Base-by-base conservation (phyloP, 2,113 vertebrate genomes). In the Anarrhichthys ocellatus region DNA sequence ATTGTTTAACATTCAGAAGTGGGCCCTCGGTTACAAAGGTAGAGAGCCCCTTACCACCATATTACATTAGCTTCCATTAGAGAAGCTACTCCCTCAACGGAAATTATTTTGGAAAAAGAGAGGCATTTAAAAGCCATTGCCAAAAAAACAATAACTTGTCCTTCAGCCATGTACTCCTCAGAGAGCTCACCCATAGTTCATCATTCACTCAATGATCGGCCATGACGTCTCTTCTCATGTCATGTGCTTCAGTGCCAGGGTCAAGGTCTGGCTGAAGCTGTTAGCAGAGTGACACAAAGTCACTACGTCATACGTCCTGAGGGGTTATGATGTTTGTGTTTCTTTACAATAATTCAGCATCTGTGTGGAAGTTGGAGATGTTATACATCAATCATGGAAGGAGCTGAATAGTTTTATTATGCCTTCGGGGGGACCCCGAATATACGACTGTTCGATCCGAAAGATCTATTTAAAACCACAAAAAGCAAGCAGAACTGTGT, bases 321-420 rank as follows among this genome's bases (percentile, higher is more conserved):
- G 80, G 80, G 83, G 44, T 76, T 54, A 10, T 74, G 48, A 74
- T 82, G 69, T 89, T 79, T 83, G 71, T 77, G 42, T 82, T 70
- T 69, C n/a, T 70, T 81, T 42, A 50, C 24, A 61, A 17, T 85
- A 63, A 73, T 7, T 74, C 61, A 44, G 75, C 44, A 3, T 32
- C n/a, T 42, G 42, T 59, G 40, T 0, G 6, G 44, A 9, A 22
- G 27, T 34, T 6, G 0, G 48, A 40, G n/a, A 17, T 15, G 44
- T 46, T 46, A 11, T 29, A 29, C 44, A 46, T 46, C 44, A 14
- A 46, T 17, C 44, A 46, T 4, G 4, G 44, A 46, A 46, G 14
- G 14, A 44, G 14, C 13, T 4, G 13, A 46, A 13, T 46, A 46
- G 14, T 46, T 46, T 46, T 17, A 46, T 46, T 5, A 17, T 13